phyloP scores from a whole-genome alignment of 2,888 invertebrate genomes.

The Torymus tubicola region DNA sequence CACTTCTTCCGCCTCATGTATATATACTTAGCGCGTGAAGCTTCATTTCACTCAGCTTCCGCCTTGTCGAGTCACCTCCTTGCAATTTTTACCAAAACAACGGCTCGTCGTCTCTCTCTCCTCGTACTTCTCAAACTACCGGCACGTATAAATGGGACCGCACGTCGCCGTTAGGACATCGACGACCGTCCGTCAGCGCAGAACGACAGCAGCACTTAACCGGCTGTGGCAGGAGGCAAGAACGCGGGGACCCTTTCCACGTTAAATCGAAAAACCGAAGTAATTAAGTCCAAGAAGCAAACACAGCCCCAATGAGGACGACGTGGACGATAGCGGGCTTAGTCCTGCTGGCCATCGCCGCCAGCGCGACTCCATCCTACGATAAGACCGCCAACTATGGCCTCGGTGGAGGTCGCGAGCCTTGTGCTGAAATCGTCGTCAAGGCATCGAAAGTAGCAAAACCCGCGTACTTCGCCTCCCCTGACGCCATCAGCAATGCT shows the following conservation, averaged over 20 bases:
- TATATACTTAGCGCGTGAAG: too few species aligned
- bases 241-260: neutral
- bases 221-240: neutral
- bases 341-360: constrained; percentile 9
- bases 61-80: too few species aligned
- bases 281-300: neutral
- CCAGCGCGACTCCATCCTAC: neutral
- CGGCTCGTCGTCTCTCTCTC: too few species aligned
- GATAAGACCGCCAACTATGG: constrained; percentile 10
- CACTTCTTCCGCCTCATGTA: too few species aligned
- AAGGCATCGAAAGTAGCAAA: constrained; percentile 72
- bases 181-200: too few species aligned
- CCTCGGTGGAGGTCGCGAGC: constrained; percentile 38
- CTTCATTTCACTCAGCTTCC: too few species aligned
- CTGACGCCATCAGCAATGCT: constrained; percentile 2
- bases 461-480: constrained; percentile 58
- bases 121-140: too few species aligned
- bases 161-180: too few species aligned
- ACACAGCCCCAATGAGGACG: constrained; percentile 16
- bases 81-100: too few species aligned
- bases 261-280: neutral
- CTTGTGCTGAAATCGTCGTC: constrained; percentile 70
- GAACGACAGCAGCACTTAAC: too few species aligned
- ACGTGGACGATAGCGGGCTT: constrained; percentile 11
- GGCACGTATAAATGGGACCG: too few species aligned